Base-by-base conservation (phyloP, 2,888 invertebrate genomes). In the Ceriagrion tenellum region DNA sequence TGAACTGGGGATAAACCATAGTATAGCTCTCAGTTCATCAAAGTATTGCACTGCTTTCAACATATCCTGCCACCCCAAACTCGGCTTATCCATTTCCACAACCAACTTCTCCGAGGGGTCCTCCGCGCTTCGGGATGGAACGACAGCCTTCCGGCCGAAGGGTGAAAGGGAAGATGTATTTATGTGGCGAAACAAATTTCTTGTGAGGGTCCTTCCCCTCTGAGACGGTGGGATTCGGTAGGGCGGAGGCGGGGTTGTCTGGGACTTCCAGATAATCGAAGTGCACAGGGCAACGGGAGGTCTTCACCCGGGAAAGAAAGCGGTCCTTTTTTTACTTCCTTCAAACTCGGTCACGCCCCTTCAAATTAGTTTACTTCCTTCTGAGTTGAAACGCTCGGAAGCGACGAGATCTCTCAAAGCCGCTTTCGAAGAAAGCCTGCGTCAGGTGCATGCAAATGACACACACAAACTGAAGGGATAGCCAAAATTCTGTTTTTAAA, bases 121-220 rank as follows among this genome's bases (percentile, higher is more conserved):
- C 35, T 81, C 81, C 81, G 18, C 81, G 18, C 8, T 81, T 81
- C 18, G 16, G 35, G 13, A 81, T 16, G 81, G 81, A 35, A 13
- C 18, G 35, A 35, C 81, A 35, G 16, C 35, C 81, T 35, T 81
- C 35, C 81, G 81, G 81, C 16, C 35, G 81, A 81, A 4, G 81
- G 30, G 13, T 35, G 35, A 26, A n/a, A 81, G 81, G 81, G 35
- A 18, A 81, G 18, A 16, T 6, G 74, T 81, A 81, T 81, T 81
- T 81, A 81, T 81, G 81, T 81, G 81, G 81, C 81, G 81, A 81
- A 35, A 81, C 81, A 35, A 81, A 81, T 81, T 81, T 35, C 35
- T 69, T n/a, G 23, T 23, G 69, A 26, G 69, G 26, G n/a, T 8
- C 26, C 69, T 81, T 16, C 13, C 69, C 69, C 26, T 16, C 26